phyloP scores from a whole-genome alignment of 2,888 invertebrate genomes.

The Tethea ocularis region DNA sequence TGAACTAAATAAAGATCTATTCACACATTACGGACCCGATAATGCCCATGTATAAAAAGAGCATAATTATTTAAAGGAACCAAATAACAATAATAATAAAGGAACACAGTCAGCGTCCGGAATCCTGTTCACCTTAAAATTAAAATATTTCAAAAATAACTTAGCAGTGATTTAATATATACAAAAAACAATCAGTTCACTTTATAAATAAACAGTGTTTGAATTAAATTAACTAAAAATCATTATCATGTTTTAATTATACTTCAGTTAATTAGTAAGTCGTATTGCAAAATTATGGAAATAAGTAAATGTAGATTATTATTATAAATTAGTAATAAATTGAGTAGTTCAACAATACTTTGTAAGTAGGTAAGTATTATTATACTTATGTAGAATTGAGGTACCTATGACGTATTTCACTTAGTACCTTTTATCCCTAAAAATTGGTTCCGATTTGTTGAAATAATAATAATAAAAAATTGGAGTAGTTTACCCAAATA shows the following conservation, averaged over 20 bases:
- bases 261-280: neutral
- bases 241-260: neutral
- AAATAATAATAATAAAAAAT: no score
- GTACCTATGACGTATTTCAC: no score
- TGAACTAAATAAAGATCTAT: constrained; percentile 32
- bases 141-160: constrained; percentile 52
- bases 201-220: constrained; percentile 43
- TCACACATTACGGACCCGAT: neutral
- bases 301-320: constrained; percentile 7
- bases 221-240: constrained; percentile 8
- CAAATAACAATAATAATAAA: constrained; percentile 54
- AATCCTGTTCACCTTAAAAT: constrained; percentile 35
- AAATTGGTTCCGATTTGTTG: no score
- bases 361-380: no score
- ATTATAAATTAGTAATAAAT: constrained; percentile 5
- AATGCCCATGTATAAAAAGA: constrained; percentile 29
- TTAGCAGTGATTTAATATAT: constrained; percentile 38
- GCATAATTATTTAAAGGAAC: constrained; percentile 50
- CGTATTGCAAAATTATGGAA: neutral
- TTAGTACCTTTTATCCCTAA: no score
- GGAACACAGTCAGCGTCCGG: constrained; percentile 53
- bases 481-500: no score
- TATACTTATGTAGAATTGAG: no score
- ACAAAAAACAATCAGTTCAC: constrained; percentile 54
- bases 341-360: no score